Evolutionary conservation across 2,888 invertebrate genomes (phyloP).

Genomic region (Geophilus truncorum): DNA sequence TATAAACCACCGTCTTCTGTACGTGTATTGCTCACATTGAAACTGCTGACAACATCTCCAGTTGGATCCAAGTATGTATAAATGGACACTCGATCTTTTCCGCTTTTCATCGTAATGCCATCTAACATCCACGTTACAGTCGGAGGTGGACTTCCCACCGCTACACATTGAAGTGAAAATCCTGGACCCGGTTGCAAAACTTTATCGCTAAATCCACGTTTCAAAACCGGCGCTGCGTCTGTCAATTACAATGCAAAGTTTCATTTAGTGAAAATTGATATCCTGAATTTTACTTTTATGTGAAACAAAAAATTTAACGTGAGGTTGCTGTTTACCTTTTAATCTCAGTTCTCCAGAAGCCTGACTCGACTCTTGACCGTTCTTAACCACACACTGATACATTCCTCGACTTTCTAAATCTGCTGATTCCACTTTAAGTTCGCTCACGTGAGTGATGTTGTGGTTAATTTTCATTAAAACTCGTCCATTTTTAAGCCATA

Average conservation of each 20-base stretch:
- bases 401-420: constrained; percentile 33
- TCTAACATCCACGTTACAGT: constrained; percentile 90
- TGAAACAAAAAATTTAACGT: too few species aligned
- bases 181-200: constrained; percentile 85
- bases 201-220: constrained; percentile 77
- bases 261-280: too few species aligned
- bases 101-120: constrained; percentile 64
- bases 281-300: too few species aligned
- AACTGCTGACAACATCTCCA: constrained; percentile 79
- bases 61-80: constrained; percentile 40
- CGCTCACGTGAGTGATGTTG: constrained; percentile 5
- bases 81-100: constrained; percentile 50
- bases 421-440: constrained; percentile 23
- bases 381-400: constrained; percentile 55
- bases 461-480: neutral
- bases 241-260: neutral
- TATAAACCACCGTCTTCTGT: constrained; percentile 89
- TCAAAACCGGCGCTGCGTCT: constrained; percentile 68
- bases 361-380: constrained; percentile 79
- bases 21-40: constrained; percentile 82
- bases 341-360: constrained; percentile 73
- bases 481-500: constrained; percentile 73
- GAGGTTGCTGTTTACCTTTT: constrained; percentile 60
- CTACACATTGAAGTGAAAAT: constrained; percentile 83
- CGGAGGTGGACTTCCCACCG: constrained; percentile 90